A percentile compares a stretch with the other conserved stretches of the same genome.
phyloP scores from a whole-genome alignment of 2,113 vertebrate genomes.

The Rousettus leschenaultii region DNA sequence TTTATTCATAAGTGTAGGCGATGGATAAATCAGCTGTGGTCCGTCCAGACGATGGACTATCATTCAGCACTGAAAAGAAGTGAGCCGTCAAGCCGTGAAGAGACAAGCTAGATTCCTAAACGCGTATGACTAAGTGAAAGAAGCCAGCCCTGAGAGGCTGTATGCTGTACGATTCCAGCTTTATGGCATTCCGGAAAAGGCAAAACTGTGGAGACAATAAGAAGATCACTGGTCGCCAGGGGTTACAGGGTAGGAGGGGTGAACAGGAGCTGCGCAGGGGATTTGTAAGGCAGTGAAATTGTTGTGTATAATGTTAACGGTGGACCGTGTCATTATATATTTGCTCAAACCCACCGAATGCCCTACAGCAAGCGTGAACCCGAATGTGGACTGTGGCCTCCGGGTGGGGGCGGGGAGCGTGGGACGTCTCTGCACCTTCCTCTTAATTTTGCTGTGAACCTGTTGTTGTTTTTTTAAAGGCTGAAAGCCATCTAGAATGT shows the following conservation, averaged over 20 bases:
- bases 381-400: fast-evolving
- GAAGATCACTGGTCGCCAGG: not conserved
- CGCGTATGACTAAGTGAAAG: too few species aligned
- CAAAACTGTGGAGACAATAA: too few species aligned
- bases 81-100: not conserved
- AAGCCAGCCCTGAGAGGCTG: not conserved
- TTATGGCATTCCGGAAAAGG: too few species aligned
- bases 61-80: not conserved
- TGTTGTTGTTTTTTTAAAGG: not conserved
- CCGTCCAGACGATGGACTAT: not conserved
- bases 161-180: not conserved
- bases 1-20: not conserved
- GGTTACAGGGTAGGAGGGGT: not conserved
- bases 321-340: not conserved
- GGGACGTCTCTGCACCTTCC: too few species aligned
- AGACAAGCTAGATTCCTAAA: not conserved
- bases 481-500: not conserved
- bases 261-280: too few species aligned
- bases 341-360: not conserved
- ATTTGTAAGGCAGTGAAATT: too few species aligned
- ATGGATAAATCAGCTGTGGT: not conserved
- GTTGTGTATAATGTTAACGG: too few species aligned
- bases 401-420: not conserved
- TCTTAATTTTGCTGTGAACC: too few species aligned
- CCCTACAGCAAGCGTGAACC: too few species aligned